Percentiles rank a stretch among this genome's conserved stretches.
These are phyloP conservation scores for Parasteatoda tepidariorum DNA, from an alignment of 1,140 invertebrate genomes.

Conservation along the genomic window DNA sequence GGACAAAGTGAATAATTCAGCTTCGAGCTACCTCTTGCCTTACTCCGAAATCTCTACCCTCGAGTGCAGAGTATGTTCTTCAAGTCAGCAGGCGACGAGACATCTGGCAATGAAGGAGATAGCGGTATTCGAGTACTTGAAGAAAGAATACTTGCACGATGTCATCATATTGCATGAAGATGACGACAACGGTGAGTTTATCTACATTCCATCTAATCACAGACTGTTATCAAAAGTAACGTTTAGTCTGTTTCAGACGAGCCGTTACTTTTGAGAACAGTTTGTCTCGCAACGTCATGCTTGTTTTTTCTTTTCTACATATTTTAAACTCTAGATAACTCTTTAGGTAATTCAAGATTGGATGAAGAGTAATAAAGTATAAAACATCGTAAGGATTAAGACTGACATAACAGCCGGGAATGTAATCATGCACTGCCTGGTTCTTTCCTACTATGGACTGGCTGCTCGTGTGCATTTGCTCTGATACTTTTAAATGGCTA, in stretches of 20 bases:
- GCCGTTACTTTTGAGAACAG: neutral
- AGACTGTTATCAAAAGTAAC: neutral
- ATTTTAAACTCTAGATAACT: no score
- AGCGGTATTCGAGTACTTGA: conserved; percentile 30
- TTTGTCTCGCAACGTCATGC: neutral
- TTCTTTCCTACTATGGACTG: no score
- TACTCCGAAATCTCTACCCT: neutral
- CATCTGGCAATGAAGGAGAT: neutral
- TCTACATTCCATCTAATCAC: neutral
- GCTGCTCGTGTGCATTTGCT: no score
- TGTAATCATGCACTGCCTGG: no score
- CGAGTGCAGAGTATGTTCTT: neutral
- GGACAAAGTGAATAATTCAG: neutral
- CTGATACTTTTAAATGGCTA: no score
- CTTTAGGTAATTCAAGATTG: no score
- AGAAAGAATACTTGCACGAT: conserved; percentile 16
- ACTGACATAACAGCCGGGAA: no score
- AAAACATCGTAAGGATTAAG: no score
- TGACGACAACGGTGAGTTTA: neutral
- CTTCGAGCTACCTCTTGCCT: neutral
- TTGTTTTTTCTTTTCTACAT: no score
- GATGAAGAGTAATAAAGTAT: no score
- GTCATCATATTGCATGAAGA: conserved; percentile 34
- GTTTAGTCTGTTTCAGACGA: neutral
- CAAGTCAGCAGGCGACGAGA: neutral